Evolutionary conservation across 1,140 invertebrate genomes (phyloP).

Genomic region (Sipha flava): DNA sequence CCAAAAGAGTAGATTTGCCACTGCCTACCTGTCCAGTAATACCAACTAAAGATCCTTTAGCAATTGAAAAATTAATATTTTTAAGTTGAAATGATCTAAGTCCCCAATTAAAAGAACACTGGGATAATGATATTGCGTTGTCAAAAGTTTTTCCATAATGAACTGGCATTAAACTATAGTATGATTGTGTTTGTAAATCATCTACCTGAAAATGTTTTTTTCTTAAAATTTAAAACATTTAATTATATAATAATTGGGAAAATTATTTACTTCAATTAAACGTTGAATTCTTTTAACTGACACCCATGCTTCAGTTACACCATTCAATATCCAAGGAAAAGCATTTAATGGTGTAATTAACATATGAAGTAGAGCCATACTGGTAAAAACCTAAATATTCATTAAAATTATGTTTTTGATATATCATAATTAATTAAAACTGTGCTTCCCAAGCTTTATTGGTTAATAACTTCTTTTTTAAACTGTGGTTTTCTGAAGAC

Average conservation of each 20-base stretch:
- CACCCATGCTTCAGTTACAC: conserved; percentile 87
- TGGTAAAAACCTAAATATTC: conserved; percentile 70
- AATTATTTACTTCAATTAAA: conserved; percentile 48
- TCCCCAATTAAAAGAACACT: conserved; percentile 45
- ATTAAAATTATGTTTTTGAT: not conserved
- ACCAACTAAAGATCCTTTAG: conserved; percentile 58
- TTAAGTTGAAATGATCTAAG: conserved; percentile 47
- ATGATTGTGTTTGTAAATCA: conserved; percentile 35
- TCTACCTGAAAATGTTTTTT: conserved; percentile 6
- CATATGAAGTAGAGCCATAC: conserved; percentile 90
- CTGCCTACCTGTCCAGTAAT: conserved; percentile 63
- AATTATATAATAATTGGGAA: not conserved
- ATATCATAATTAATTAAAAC: not conserved
- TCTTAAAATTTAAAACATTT: not conserved
- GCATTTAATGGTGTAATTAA: conserved; percentile 91
- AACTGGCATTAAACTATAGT: conserved; percentile 36
- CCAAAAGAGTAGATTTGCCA: conserved; percentile 68
- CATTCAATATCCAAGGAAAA: conserved; percentile 97
- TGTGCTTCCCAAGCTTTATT: no score
- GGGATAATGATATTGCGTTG: conserved; percentile 40
- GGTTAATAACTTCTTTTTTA: no score
- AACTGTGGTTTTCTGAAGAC: no score
- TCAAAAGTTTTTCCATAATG: conserved; percentile 36
- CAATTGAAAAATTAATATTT: conserved; percentile 51
- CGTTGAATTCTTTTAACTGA: conserved; percentile 70